Evolutionary conservation across 2,888 invertebrate genomes (phyloP).

Genomic region (Crossocerus cetratus): DNA sequence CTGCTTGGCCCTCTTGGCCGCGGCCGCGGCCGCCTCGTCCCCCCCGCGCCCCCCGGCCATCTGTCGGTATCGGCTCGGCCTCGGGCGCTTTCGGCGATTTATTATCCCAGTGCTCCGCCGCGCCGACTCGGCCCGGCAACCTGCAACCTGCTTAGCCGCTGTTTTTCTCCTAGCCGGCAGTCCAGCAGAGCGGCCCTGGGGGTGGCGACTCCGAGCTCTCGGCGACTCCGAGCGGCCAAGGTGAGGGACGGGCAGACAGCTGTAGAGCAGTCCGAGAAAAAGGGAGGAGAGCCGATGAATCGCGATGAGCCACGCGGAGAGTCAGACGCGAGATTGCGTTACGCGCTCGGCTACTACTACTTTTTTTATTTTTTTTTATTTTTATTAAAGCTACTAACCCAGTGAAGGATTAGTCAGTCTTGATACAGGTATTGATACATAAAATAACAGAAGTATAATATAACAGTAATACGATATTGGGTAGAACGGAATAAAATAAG

Average conservation of each 20-base stretch:
- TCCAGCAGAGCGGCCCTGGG: no score
- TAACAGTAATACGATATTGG: no score
- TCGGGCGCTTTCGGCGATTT: slow-evolving; percentile 55
- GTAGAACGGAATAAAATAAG: no score
- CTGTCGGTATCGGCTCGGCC: slow-evolving; percentile 56
- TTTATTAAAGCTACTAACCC: no score
- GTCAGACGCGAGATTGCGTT: not conserved
- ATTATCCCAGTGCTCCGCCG: slow-evolving; percentile 56
- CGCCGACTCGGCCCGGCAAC: slow-evolving; percentile 55
- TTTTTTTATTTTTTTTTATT: no score
- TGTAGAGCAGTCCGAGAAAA: slow-evolving; percentile 31
- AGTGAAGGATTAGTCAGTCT: no score
- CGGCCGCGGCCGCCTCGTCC: slow-evolving; percentile 34
- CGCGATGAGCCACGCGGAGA: not conserved
- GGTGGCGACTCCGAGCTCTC: no score
- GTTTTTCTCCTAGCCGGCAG: slow-evolving; percentile 58
- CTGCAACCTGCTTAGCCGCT: slow-evolving; percentile 62
- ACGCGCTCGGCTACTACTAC: no score
- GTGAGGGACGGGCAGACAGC: slow-evolving; percentile 1
- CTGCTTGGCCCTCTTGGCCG: slow-evolving; percentile 28
- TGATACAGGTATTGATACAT: no score
- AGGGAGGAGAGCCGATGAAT: slow-evolving; percentile 34
- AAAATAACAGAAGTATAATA: no score
- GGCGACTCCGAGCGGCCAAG: slow-evolving; percentile 44
- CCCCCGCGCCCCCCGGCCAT: slow-evolving; percentile 36